Percentiles rank a stretch among this genome's conserved stretches.
phyloP scores from a whole-genome alignment of 2,797 vertebrate genomes.

The Enteromius afrohamiltoni region DNA sequence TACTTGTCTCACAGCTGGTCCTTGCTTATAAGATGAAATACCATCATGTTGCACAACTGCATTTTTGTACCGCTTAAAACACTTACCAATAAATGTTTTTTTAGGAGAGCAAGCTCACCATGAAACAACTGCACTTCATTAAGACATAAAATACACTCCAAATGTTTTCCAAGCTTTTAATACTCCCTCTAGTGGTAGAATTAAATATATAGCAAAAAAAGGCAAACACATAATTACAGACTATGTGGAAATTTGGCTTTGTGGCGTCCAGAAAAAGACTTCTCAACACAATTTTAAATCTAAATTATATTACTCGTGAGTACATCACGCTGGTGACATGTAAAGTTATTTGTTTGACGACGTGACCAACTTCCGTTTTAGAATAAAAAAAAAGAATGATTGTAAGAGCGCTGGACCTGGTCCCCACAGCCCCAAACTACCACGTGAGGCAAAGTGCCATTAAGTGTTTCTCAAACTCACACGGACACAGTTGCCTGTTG shows the following conservation, averaged over 20 bases:
- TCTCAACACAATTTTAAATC: slow-evolving; percentile 8
- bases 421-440: slow-evolving; percentile 6
- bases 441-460: slow-evolving; percentile 22
- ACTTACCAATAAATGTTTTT: slow-evolving; percentile 61
- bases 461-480: slow-evolving; percentile 30
- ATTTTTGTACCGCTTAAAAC: slow-evolving; percentile 38
- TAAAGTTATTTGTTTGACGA: neutral
- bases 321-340: neutral
- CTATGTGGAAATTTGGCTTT: slow-evolving; percentile 24
- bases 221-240: slow-evolving; percentile 54
- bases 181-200: slow-evolving; percentile 49
- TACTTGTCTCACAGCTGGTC: slow-evolving; percentile 10
- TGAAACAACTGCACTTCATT: slow-evolving; percentile 57
- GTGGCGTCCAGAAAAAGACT: slow-evolving; percentile 13
- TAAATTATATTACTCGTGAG: neutral
- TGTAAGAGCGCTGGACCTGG: slow-evolving; percentile 4
- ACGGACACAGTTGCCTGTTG: slow-evolving; percentile 39
- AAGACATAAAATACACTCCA: slow-evolving; percentile 42
- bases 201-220: slow-evolving; percentile 13
- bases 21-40: slow-evolving; percentile 27
- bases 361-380: slow-evolving; percentile 13
- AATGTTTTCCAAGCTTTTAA: slow-evolving; percentile 42
- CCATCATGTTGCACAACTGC: slow-evolving; percentile 25
- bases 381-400: neutral
- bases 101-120: slow-evolving; percentile 46